Evolutionary conservation across 2,888 invertebrate species (phyloP).

Genomic region (Autographa pulchrina): DNA sequence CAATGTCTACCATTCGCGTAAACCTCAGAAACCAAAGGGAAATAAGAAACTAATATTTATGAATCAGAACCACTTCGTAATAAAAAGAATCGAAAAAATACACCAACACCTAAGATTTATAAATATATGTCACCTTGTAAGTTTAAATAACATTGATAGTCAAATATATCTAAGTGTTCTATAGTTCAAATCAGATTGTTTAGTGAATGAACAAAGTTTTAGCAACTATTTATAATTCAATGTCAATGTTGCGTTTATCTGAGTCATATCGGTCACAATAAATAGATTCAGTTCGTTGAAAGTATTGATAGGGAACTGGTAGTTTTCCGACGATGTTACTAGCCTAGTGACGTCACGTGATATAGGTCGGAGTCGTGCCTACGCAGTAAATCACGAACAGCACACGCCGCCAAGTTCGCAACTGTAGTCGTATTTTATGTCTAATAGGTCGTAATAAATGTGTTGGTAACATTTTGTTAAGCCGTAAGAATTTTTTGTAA

Average conservation of each 20-base stretch:
- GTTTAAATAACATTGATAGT: not conserved
- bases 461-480: slow-evolving; percentile 9
- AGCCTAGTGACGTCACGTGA: slow-evolving; percentile 37
- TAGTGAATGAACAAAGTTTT: slow-evolving; percentile 39
- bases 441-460: slow-evolving; percentile 11
- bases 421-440: slow-evolving; percentile 30
- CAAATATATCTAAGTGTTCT: slow-evolving; percentile 7
- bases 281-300: slow-evolving; percentile 31
- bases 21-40: too few species aligned
- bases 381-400: slow-evolving; percentile 24
- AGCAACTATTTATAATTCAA: slow-evolving; percentile 48
- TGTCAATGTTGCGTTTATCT: slow-evolving; percentile 49
- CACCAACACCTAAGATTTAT: too few species aligned
- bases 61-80: too few species aligned
- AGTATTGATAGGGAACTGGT: slow-evolving; percentile 34
- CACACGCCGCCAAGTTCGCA: slow-evolving; percentile 27
- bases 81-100: too few species aligned
- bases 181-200: slow-evolving; percentile 18
- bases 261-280: slow-evolving; percentile 35
- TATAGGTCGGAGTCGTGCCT: slow-evolving; percentile 35
- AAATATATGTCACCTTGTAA: not conserved
- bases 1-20: too few species aligned
- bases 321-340: slow-evolving; percentile 40
- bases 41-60: too few species aligned
- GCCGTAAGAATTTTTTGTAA: not conserved